Percentiles rank a stretch among this genome's conserved stretches.
Conservation (phyloP, 2,113 vertebrate genomes). For the Cochlearius cochlearius region DNA sequence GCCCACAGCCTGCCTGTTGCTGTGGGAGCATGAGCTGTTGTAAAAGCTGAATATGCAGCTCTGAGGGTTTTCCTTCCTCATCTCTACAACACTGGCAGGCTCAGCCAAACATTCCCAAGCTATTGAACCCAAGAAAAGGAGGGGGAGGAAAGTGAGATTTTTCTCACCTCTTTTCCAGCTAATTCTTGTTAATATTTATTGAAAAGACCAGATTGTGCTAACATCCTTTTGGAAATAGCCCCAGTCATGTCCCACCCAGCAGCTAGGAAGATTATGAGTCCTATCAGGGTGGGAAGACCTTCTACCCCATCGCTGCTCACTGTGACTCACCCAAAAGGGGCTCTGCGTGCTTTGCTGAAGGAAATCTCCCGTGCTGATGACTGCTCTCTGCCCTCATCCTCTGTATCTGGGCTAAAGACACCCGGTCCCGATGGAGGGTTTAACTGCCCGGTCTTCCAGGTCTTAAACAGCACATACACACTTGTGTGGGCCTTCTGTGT, state of each 20-base stretch:
- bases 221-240: neutral
- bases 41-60: neutral
- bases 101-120: neutral
- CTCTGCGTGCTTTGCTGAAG: neutral
- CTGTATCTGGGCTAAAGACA: neutral
- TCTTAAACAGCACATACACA: neutral
- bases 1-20: neutral
- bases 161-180: neutral
- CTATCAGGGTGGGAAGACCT: neutral
- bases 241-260: neutral
- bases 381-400: neutral
- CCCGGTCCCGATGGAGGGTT: fast-evolving
- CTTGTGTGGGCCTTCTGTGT: slow-evolving; percentile 18
- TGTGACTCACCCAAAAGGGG: neutral
- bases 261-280: neutral
- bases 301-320: neutral
- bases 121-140: neutral
- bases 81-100: neutral
- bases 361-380: neutral
- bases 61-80: neutral
- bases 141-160: neutral
- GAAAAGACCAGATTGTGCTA: neutral
- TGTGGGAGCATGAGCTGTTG: neutral
- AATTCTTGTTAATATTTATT: neutral
- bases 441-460: neutral